These are phyloP conservation scores for Cryptoblepharus egeriae DNA, from an alignment of 2,797 vertebrate genomes.

Conservation along the genomic window DNA sequence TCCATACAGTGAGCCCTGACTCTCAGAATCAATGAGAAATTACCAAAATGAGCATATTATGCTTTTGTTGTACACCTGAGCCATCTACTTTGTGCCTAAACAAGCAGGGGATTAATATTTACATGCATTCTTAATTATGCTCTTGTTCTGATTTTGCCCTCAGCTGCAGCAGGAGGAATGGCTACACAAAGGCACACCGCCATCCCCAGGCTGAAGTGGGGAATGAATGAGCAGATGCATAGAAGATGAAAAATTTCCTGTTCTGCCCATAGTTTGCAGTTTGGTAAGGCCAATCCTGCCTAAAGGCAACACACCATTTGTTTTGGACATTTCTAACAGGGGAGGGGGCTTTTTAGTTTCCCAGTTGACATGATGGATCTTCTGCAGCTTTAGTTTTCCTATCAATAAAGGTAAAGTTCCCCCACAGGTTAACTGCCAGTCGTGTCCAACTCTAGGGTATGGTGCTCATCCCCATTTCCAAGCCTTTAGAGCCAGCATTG, in stretches of 20 bases:
- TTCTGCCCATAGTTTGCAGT: background rate
- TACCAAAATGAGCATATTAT: constrained; percentile 21
- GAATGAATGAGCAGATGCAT: background rate
- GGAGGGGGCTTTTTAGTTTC: background rate
- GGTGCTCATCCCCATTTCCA: no score
- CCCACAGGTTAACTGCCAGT: no score
- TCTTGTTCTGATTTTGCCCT: constrained; percentile 15
- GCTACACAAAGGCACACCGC: background rate
- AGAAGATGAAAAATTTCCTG: no score
- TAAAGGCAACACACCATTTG: background rate
- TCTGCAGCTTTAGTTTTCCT: background rate
- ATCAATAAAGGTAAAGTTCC: no score
- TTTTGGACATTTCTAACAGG: background rate
- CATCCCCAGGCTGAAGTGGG: background rate
- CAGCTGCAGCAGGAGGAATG: background rate
- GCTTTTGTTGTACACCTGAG: constrained; percentile 4
- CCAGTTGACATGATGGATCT: background rate
- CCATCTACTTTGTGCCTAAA: constrained; percentile 12
- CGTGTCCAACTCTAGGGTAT: no score
- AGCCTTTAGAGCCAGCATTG: no score
- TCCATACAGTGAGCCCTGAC: background rate
- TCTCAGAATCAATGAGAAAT: background rate
- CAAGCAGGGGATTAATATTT: constrained; percentile 10
- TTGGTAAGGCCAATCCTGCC: background rate
- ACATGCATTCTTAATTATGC: constrained; percentile 21